These are phyloP conservation scores for Lobophora halterata DNA, from an alignment of 2,888 invertebrate genomes.

Conservation along the genomic window DNA sequence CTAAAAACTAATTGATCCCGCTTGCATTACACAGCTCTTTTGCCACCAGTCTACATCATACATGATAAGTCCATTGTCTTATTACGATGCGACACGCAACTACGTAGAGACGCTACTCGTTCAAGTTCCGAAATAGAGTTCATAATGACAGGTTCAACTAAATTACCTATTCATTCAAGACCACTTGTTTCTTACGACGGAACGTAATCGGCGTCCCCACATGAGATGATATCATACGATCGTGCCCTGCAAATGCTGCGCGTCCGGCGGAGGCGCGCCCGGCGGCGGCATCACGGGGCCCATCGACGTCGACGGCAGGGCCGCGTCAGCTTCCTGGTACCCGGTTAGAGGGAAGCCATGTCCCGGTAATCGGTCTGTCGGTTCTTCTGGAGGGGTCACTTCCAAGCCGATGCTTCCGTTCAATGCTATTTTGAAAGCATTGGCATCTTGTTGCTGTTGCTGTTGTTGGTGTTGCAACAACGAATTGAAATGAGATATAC, in stretches of 20 bases:
- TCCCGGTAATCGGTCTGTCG: constrained; percentile 69
- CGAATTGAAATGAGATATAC: constrained; percentile 89
- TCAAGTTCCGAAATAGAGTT: constrained; percentile 44
- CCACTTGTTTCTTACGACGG: constrained; percentile 87
- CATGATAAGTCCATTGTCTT: constrained; percentile 19
- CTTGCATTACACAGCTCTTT: constrained; percentile 69
- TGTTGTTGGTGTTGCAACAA: constrained; percentile 80
- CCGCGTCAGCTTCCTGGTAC: constrained; percentile 74
- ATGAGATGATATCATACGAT: constrained; percentile 97
- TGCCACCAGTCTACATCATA: constrained; percentile 48
- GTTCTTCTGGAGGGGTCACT: constrained; percentile 86
- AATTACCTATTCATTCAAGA: constrained; percentile 48
- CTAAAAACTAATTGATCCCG: constrained; percentile 77
- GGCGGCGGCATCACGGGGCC: constrained; percentile 61
- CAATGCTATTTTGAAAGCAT: constrained; percentile 91
- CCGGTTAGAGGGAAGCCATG: constrained; percentile 53
- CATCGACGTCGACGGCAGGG: constrained; percentile 61
- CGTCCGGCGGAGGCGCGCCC: constrained; percentile 71
- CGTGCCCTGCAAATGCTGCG: constrained; percentile 92
- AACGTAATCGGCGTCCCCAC: constrained; percentile 94
- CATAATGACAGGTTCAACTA: too few species aligned
- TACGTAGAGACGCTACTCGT: constrained; percentile 61
- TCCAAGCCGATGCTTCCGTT: constrained; percentile 93
- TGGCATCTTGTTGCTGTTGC: constrained; percentile 82
- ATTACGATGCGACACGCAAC: constrained; percentile 24